Evolutionary conservation across 2,888 invertebrate species (phyloP), one percentile per base, ranked within the genome.

Genomic region (Dascillus cervinus): DNA sequence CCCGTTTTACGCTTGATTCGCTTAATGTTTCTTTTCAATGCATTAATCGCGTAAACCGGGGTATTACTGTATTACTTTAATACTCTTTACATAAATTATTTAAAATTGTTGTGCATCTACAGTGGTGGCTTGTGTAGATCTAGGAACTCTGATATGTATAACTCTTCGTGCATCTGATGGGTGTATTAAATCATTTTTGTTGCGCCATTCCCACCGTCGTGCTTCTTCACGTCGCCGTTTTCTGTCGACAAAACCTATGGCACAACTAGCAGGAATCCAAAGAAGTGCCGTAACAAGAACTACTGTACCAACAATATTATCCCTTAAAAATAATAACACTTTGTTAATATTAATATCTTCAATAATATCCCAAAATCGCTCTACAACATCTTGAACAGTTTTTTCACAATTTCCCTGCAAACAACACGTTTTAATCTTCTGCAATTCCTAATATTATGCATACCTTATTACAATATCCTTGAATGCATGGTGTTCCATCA

Each of bases 321-420:
- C 91, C 34, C 88, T 79, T 29, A 94, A 70, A 60, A 92, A 91
- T 29, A 87, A 73, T 49, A 91, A 71, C 49, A 91, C 88, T 58
- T 89, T 88, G 62, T 90, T 92, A 37, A 92, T 91, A 64, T 91
- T 91, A 35, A 94, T 91, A 55, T 94, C 91, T 65, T 95, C 94
- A 40, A 96, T 94, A 28, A 96, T 92, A 60, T 92, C 90, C 92
- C 95, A 96, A 65, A 96, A 90, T 14, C 95, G 75, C 63, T 94
- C 91, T 5, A 95, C 91, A 12, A 95, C 89, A 58, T 95, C 94
- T 60, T 91, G 90, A 38, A 90, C 86, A 0, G 91, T 90, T 65
- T 92, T 91, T 62, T 92, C 89, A 57, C 95, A 96, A 13, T 84
- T 75, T 4, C 95, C 95, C 89, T 94, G 62, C 8, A 19, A 19